phyloP scores from a whole-genome alignment of 2,797 vertebrate species.

The Erpetoichthys calabaricus region DNA sequence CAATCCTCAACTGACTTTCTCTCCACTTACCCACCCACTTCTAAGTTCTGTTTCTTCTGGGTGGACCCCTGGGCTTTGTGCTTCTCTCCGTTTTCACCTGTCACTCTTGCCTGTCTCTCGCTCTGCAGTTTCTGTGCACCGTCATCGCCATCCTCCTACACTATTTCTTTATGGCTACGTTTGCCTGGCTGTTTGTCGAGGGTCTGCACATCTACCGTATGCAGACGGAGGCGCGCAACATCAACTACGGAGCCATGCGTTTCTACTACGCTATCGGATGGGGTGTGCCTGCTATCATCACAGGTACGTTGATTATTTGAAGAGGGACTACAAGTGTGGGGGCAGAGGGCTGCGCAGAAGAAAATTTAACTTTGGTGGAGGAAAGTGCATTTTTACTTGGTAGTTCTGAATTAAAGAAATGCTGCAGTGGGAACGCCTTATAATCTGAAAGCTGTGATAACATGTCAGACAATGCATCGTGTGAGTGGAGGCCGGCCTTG shows the following conservation, averaged over 20 bases:
- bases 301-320: too few relatives aligned
- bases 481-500: too few relatives aligned
- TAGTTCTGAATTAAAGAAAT: too few relatives aligned
- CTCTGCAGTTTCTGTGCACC: constrained; percentile 80
- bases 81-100: background rate
- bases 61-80: background rate
- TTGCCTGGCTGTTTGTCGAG: constrained; percentile 93
- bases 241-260: constrained; percentile 92
- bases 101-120: constrained; percentile 7
- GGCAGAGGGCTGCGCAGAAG: too few relatives aligned
- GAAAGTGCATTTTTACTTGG: too few relatives aligned
- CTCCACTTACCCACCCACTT: background rate
- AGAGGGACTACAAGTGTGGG: too few relatives aligned
- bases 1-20: background rate
- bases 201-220: constrained; percentile 94
- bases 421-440: too few relatives aligned
- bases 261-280: constrained; percentile 97
- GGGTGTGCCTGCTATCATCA: constrained; percentile 90
- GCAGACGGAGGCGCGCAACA: constrained; percentile 86
- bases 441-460: too few relatives aligned
- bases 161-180: constrained; percentile 94
- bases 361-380: too few relatives aligned
- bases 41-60: constrained; percentile 3
- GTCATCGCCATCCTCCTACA: constrained; percentile 91
- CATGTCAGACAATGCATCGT: too few relatives aligned